phyloP scores from a whole-genome alignment of 37 sponge, comb jelly and placozoan genomes.

The Chondrilla cf. caribensis region DNA sequence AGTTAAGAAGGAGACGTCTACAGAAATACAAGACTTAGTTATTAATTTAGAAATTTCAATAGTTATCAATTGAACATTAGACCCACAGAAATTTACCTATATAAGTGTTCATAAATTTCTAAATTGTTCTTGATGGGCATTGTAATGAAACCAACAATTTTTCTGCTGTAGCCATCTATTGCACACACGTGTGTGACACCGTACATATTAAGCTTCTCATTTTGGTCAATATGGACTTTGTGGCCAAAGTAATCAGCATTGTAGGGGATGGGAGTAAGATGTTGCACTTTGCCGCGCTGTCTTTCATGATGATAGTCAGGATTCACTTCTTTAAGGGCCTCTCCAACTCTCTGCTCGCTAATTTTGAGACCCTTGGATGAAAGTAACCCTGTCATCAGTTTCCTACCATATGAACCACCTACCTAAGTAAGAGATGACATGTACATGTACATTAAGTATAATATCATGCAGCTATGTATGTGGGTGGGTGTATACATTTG shows the following conservation, averaged over 20 bases:
- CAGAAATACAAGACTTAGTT: not conserved
- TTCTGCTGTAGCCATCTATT: conserved; percentile 60
- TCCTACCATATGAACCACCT: conserved; percentile 50
- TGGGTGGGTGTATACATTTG: too few relatives aligned
- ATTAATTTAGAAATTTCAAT: not conserved
- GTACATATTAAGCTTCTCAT: conserved; percentile 68
- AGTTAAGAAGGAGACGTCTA: not conserved
- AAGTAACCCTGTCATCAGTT: conserved; percentile 51
- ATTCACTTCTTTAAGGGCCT: conserved; percentile 18
- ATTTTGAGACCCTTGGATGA: conserved; percentile 27
- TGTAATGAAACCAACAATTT: conserved; percentile 46
- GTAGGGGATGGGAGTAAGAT: conserved; percentile 56
- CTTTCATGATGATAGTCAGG: conserved; percentile 39
- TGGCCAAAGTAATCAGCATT: conserved; percentile 60
- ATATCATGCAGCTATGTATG: too few relatives aligned
- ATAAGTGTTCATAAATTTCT: conserved; percentile 41
- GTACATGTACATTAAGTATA: too few relatives aligned
- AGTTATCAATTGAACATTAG: not conserved
- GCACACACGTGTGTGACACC: conserved; percentile 62
- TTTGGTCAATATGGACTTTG: conserved; percentile 68
- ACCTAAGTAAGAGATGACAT: too few relatives aligned
- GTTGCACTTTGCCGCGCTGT: not conserved
- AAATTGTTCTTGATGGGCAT: conserved; percentile 67
- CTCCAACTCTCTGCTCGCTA: conserved; percentile 33
- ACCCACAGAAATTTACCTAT: conserved; percentile 7